Evolutionary conservation across 2,888 invertebrate genomes (phyloP).

Genomic region (Eledona agricola): DNA sequence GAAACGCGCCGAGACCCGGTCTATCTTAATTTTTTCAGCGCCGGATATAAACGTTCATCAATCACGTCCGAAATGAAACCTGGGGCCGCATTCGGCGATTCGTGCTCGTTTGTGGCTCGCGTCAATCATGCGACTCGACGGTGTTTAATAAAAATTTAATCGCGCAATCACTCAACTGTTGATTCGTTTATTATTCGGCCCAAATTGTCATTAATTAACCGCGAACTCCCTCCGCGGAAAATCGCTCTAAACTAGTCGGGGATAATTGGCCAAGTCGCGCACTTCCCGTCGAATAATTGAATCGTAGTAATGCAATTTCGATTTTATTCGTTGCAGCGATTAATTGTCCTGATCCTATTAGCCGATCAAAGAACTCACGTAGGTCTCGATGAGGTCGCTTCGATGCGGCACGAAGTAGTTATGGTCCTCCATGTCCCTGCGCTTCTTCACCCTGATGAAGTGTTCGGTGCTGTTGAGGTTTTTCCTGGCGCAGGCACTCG

Average conservation of each 20-base stretch:
- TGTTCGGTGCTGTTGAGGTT: conserved; percentile 94
- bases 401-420: conserved; percentile 96
- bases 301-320: conserved; percentile 2
- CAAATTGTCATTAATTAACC: conserved; percentile 28
- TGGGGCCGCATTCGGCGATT: too few relatives aligned
- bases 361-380: conserved; percentile 73
- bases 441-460: conserved; percentile 93
- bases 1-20: conserved; percentile 7
- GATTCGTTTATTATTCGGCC: conserved; percentile 25
- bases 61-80: conserved; percentile 10
- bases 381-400: conserved; percentile 93
- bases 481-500: conserved; percentile 90
- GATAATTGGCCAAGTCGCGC: conserved; percentile 1
- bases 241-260: neutral
- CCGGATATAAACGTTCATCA: conserved; percentile 7
- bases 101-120: too few relatives aligned
- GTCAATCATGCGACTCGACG: neutral
- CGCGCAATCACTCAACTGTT: conserved; percentile 23
- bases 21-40: conserved; percentile 24
- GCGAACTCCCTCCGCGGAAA: conserved; percentile 2
- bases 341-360: conserved; percentile 8
- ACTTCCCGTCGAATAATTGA: conserved; percentile 1
- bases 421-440: conserved; percentile 94
- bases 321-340: conserved; percentile 1
- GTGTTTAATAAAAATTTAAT: conserved; percentile 14